Percentiles rank a stretch among this genome's conserved stretches.
phyloP scores from a whole-genome alignment of 2,113 vertebrate species.

The Ictidomys tridecemlineatus region DNA sequence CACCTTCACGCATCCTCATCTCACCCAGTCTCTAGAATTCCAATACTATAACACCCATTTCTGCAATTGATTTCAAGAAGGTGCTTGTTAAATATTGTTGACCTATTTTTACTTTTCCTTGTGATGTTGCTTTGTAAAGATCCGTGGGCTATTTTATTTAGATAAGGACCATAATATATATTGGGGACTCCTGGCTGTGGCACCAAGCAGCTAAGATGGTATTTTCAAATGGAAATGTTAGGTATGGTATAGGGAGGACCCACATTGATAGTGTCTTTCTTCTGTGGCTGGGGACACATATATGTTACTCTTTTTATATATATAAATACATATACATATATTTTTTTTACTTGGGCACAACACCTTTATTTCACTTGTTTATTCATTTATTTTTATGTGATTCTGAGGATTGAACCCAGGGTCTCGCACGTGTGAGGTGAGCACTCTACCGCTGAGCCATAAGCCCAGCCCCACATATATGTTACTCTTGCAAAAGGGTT shows the following conservation, averaged over 20 bases:
- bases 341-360: too few species aligned
- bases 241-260: not conserved
- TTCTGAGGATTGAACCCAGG: too few species aligned
- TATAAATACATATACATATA: too few species aligned
- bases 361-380: too few species aligned
- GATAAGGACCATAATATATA: not conserved
- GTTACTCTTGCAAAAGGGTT: not conserved
- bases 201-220: not conserved
- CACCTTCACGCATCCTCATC: not conserved
- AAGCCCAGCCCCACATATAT: not conserved
- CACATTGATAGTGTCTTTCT: not conserved
- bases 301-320: not conserved
- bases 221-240: not conserved
- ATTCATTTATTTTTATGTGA: too few species aligned
- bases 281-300: not conserved
- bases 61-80: not conserved
- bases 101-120: not conserved
- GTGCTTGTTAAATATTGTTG: not conserved
- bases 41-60: not conserved
- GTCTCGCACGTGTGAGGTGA: too few species aligned
- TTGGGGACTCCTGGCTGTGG: not conserved
- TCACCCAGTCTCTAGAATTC: not conserved
- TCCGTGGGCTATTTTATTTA: not conserved
- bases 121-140: not conserved
- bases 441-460: too few species aligned